Base-by-base conservation (phyloP, 2,113 vertebrate genomes). In the Eurystomus gularis region DNA sequence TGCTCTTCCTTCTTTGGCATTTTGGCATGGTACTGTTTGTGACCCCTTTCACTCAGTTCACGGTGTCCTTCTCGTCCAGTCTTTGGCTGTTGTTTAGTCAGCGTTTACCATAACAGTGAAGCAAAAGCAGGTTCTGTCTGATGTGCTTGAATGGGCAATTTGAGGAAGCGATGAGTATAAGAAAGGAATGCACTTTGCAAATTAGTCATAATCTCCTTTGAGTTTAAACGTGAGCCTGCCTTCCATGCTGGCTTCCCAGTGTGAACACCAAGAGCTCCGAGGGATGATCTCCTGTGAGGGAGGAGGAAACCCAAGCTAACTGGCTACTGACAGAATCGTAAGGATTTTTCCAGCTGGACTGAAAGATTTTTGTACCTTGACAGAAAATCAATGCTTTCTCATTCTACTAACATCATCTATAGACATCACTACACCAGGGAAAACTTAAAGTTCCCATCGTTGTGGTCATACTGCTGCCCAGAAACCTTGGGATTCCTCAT, bases 351-450 rank as follows among this genome's bases (percentile, higher is more conserved):
- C 79, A 49, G 42, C 61, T 54, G 84, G 37, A 58, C 86, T 83
- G 73, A 66, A 82, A 86, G 78, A 72, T 66, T 88, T 90, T 72
- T 83, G 79, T 90, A 60, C 48, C 82, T 70, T 94, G 94, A 70
- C 87, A 81, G 95, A 84, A 95, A 96, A 95, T 96, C 85, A 92
- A 79, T 94, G 68, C 42, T 78, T 88, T 84, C 80, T 86, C 80
- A 52, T 86, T 93, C 46, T 75, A 92, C 80, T 68, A 92, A 40
- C 76, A 42, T 62, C 60, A 51, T 7, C 76, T 78, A 3, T 14
- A 94, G 93, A 65, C 82, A 75, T 64, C 33, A 60, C 55, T 60
- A 4, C 79, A 37, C 88, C 31, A 44, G 85, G 86, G 93, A 92
- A 39, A 86, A 37, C 60, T 84, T 49, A 12, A 64, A 64, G 55